Base-by-base conservation (phyloP, 2,797 vertebrate species). In the Lepus oiostolus region DNA sequence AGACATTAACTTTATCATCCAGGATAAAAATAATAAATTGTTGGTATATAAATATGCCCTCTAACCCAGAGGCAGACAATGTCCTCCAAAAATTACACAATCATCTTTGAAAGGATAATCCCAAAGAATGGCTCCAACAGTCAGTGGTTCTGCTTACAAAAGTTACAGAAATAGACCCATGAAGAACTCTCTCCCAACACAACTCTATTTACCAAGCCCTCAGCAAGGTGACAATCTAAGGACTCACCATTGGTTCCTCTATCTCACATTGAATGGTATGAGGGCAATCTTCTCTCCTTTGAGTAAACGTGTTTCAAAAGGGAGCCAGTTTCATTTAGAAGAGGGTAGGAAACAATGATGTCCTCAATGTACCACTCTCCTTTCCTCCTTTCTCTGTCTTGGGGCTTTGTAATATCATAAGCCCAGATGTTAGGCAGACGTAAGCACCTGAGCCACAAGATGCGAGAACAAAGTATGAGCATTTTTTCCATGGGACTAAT, bases 391-490 rank as follows among this genome's bases (percentile, higher is more conserved):
- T 95, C 90, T 88, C 86, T 91, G 79, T 92, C 85, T 68, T 87
- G 89, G 85, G 75, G 13, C 79, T 72, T 72, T 67, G 67, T 54
- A 93, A 95, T 86, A 91, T 76, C 10, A 89, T 16, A 91, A 93
- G 67, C 65, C 95, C 96, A 98, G 96, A 95, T 97, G 96, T 91
- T 93, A 94, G 93, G 58, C 95, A 98, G 91, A 96, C 95, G 92
- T 89, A 98, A 96, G 95, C 60, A 26, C 26, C 62, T 93, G 60
- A 68, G 60, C 79, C 85, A 97, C 47, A 97, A 19, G 95, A 70
- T 2, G 4, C 90, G 85, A 92, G 71, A 97, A 98, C 96, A 97
- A 97, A 95, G 93, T 50, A 96, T 42, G 81, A 85, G 54, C 2
- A 22, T 47, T 92, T 84, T 88, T 96, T 91, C 85, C 83, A 90